A percentile compares a stretch with the other conserved stretches of the same genome.
These are phyloP conservation scores for Lymantria dispar DNA, from an alignment of 2,888 invertebrate genomes.

Conservation along the genomic window DNA sequence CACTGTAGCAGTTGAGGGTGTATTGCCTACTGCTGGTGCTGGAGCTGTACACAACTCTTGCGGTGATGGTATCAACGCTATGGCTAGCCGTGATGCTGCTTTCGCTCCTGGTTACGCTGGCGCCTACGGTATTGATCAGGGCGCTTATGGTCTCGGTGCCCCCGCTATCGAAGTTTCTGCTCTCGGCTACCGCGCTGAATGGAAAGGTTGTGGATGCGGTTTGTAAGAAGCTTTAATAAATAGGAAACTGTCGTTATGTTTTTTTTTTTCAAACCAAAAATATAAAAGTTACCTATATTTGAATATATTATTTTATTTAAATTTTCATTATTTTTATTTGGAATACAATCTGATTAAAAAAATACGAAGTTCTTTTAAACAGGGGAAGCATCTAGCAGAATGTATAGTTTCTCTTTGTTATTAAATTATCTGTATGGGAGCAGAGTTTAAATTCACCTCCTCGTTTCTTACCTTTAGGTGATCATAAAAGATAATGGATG, in stretches of 20 bases:
- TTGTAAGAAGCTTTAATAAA: not conserved
- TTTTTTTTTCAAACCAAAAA: not conserved
- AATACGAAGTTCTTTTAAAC: too few relatives aligned
- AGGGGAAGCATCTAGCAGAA: too few relatives aligned
- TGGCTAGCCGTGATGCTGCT: not conserved
- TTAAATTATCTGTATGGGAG: too few relatives aligned
- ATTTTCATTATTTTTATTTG: too few relatives aligned
- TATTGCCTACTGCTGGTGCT: conserved; percentile 1
- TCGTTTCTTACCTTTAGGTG: too few relatives aligned
- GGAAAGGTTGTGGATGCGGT: not conserved
- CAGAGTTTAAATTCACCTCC: too few relatives aligned
- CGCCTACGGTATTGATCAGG: not conserved
- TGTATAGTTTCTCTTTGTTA: too few relatives aligned
- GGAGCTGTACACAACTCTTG: conserved; percentile 24
- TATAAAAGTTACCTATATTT: too few relatives aligned
- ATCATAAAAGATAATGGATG: too few relatives aligned
- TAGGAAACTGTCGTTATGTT: not conserved
- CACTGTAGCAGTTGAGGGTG: conserved; percentile 11
- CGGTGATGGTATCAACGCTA: conserved; percentile 22
- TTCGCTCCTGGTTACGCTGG: not conserved
- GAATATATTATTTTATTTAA: too few relatives aligned
- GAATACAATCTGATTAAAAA: too few relatives aligned
- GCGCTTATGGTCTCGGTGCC: not conserved
- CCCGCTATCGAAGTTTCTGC: not conserved
- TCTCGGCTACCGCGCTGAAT: conserved; percentile 1